Evolutionary conservation across 2,888 invertebrate species (phyloP), one percentile per base, ranked within the genome.

Genomic region (Deroplatys truncata): DNA sequence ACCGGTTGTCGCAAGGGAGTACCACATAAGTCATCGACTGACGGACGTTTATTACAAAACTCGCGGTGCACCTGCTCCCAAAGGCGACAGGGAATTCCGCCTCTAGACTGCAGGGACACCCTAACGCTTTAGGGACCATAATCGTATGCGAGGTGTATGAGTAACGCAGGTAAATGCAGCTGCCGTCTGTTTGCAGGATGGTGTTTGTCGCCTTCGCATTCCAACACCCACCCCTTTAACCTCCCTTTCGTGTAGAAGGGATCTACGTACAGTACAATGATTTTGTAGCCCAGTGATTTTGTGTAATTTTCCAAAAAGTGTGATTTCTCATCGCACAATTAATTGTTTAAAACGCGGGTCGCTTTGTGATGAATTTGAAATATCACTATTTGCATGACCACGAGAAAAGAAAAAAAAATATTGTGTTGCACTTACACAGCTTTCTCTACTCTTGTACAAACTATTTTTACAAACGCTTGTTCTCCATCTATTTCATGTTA

Each of bases 101-200:
- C 56, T 72, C 56, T 72, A 72, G 56, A 20, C 16, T 20, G 56
- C 56, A 72, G 20, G 56, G 56, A 72, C 20, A 72, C 9, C 43
- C 1, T 9, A 72, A 72, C 16, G 20, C 56, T 72, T 72, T 82
- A 86, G 82, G n/a, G 86, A 28, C 82, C 31, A 86, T 56, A 31
- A 72, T 86, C 86, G 86, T 28, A 29, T 82, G 82, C 86, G 29
- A 29, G 29, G 86, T 2, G 43, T 86, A 10, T 28, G 56, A 72
- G 43, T 56, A 86, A 86, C 16, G 86, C 86, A 86, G 86, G 86
- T 86, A 82, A 82, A n/a, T 31, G 86, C 86, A 86, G 86, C 86
- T 86, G 86, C 86, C 28, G 86, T 72, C 56, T 72, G 56, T 82
- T 86, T 72, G 56, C 56, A 72, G 86, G 86, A 31, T 82, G 25